phyloP scores from a whole-genome alignment of 2,888 invertebrate genomes.

The Protophormia terraenovae region DNA sequence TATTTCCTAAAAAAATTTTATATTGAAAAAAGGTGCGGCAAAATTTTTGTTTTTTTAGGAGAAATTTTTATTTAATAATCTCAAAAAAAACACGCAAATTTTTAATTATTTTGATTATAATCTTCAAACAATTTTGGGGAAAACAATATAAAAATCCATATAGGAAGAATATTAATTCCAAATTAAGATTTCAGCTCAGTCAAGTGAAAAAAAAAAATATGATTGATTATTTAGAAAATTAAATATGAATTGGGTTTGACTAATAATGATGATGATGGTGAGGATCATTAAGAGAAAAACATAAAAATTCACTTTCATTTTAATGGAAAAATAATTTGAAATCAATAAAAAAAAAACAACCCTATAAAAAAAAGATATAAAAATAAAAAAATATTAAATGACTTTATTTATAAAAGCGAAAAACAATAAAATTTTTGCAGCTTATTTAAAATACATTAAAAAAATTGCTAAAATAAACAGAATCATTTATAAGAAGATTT shows the following conservation, averaged over 20 bases:
- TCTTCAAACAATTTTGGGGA: background rate
- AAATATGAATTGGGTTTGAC: conserved; percentile 9
- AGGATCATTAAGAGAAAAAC: background rate
- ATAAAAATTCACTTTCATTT: conserved; percentile 45
- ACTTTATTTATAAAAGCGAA: background rate
- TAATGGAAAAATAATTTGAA: conserved; percentile 14
- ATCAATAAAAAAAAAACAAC: conserved; percentile 12
- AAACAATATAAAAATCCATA: background rate
- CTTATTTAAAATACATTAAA: background rate
- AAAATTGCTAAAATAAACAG: too few species aligned
- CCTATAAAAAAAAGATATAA: background rate
- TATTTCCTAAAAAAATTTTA: background rate
- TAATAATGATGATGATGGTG: too few species aligned
- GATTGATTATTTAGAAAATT: conserved; percentile 49
- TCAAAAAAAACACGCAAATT: background rate
- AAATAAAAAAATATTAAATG: background rate
- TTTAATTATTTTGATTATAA: background rate
- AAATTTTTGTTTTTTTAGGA: background rate
- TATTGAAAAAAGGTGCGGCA: conserved; percentile 14
- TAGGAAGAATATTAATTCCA: background rate
- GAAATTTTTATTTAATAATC: background rate
- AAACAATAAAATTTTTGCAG: background rate
- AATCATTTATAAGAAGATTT: too few species aligned
- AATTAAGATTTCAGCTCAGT: conserved; percentile 21
- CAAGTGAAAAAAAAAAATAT: conserved; percentile 35